Evolutionary conservation across 2,888 invertebrate species (phyloP), one percentile per base, ranked within the genome.

Genomic region (Nesidiocoris tenuis): DNA sequence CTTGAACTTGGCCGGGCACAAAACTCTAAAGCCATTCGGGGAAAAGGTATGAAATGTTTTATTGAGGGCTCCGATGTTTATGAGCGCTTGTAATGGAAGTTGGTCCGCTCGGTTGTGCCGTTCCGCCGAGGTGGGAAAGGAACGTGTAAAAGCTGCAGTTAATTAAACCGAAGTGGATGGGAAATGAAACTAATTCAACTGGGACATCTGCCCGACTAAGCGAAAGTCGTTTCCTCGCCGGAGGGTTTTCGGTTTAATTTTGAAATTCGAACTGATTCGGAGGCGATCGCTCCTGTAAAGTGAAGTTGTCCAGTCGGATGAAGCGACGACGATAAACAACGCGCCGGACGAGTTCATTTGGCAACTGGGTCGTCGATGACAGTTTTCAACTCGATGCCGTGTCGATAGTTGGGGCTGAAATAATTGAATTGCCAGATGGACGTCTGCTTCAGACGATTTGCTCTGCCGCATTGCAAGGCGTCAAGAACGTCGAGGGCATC

Each of bases 121-220:
- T 39, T 39, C 12, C 39, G 12, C 39, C 39, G 39, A 39, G 12
- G 39, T n/a, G 39, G 39, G 61, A 21, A 21, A 61, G 12, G 21
- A 21, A 9, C 17, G 61, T 61, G 61, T 19, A 21, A 61, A 21
- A 5, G 18, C 19, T 61, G 18, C 18, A 12, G 61, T 12, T 61
- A 61, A 61, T 61, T 61, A 61, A 61, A 61, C 21, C 61, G 61
- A 61, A 61, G 21, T 18, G 61, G 61, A 61, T 12, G 39, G 61
- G 61, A 61, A 61, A 61, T 61, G 18, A 61, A 61, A 61, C 61
- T 61, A 61, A 61, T 61, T 61, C 21, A 61, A 61, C 5, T 18
- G 61, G 17, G 9, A 61, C 21, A 61, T 61, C 39, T 39, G 39
- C 39, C 39, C 39, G 3, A 39, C 39, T 39, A 7, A 39, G 39